These are phyloP conservation scores for Lasioglossum figueresi DNA, from an alignment of 2,888 invertebrate genomes.

Conservation along the genomic window DNA sequence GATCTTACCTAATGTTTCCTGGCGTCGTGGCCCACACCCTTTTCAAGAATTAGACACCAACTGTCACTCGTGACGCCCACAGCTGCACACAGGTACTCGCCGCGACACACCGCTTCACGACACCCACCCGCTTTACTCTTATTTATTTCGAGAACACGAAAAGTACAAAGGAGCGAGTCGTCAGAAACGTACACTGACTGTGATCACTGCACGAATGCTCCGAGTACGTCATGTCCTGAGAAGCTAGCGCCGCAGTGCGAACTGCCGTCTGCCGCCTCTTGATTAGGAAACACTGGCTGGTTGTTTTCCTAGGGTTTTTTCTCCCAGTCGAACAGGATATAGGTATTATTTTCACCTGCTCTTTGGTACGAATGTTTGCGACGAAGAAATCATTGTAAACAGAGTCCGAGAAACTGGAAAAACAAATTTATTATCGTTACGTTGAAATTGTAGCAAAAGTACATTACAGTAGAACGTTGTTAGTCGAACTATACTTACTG, in stretches of 20 bases:
- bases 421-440: too few relatives aligned
- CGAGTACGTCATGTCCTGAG: slow-evolving; percentile 74
- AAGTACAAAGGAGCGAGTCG: slow-evolving; percentile 68
- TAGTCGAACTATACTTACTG: too few relatives aligned
- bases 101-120: slow-evolving; percentile 47
- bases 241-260: slow-evolving; percentile 70
- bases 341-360: neutral
- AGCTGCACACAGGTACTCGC: slow-evolving; percentile 42
- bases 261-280: slow-evolving; percentile 36
- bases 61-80: slow-evolving; percentile 69
- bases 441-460: too few relatives aligned
- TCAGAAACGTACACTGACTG: slow-evolving; percentile 75
- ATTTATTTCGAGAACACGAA: slow-evolving; percentile 61
- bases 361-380: neutral
- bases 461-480: too few relatives aligned
- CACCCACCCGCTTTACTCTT: slow-evolving; percentile 43
- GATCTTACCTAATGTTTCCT: slow-evolving; percentile 75
- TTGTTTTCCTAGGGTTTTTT: slow-evolving; percentile 45
- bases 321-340: neutral
- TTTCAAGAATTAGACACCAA: slow-evolving; percentile 61
- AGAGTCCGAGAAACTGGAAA: too few relatives aligned
- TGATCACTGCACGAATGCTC: slow-evolving; percentile 77
- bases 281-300: slow-evolving; percentile 6
- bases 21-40: slow-evolving; percentile 78
- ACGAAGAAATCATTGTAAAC: neutral